phyloP scores from a whole-genome alignment of 2,888 invertebrate genomes.

The Lottia scabra region DNA sequence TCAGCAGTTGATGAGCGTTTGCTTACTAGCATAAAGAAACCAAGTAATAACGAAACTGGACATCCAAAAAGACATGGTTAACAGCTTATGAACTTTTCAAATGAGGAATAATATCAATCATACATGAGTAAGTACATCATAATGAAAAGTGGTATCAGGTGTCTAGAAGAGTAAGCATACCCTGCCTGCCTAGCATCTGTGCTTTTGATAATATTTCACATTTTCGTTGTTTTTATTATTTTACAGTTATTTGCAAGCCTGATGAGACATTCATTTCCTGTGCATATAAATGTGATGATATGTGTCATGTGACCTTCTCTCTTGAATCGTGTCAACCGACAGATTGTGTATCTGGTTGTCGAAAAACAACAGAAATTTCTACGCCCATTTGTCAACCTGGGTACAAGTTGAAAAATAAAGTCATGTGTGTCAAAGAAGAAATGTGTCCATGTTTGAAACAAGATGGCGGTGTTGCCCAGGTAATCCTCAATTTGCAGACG shows the following conservation, averaged over 20 bases:
- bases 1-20: no score
- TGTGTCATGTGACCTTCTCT: slow-evolving; percentile 78
- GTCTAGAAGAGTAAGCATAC: no score
- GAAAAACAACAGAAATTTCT: neutral
- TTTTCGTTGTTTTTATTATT: neutral
- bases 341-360: slow-evolving; percentile 55
- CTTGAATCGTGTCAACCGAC: slow-evolving; percentile 66
- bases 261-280: slow-evolving; percentile 74
- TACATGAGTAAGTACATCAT: no score
- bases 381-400: slow-evolving; percentile 60
- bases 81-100: no score
- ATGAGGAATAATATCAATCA: no score
- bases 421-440: slow-evolving; percentile 79
- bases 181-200: no score
- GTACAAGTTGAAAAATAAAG: slow-evolving; percentile 74
- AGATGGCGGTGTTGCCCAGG: slow-evolving; percentile 77
- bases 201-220: no score
- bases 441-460: slow-evolving; percentile 83
- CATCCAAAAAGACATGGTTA: no score
- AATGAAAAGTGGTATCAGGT: no score
- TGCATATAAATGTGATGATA: slow-evolving; percentile 79
- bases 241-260: slow-evolving; percentile 32
- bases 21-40: no score
- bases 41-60: no score
- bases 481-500: slow-evolving; percentile 54